Base-by-base conservation (phyloP, 2,113 vertebrate genomes). In the Corydoras sp. region DNA sequence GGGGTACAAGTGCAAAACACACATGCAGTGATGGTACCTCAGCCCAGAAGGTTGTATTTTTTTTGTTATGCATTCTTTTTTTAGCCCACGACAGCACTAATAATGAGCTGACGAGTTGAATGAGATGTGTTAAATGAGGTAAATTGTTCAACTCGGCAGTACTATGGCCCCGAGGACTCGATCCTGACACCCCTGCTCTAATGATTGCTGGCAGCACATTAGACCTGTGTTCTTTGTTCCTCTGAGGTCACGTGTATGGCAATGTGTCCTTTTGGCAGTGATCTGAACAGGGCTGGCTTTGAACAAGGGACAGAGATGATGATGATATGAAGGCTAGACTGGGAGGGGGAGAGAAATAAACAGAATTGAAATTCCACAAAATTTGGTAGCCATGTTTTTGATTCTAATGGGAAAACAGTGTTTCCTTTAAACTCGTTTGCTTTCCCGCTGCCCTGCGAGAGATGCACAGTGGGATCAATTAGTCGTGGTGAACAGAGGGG, bases 391-490 rank as follows among this genome's bases (percentile, higher is more conserved):
- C 68, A 32, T 12, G 18, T 49, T 50, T 62, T 15, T n/a, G 10
- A 31, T 30, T 59, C 9, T 15, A 30, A 30, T 66, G 32, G 10
- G 24, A 29, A 50, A 58, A n/a, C 15, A 49, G 18, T 13, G 30
- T 14, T 54, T 64, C 31, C 18, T 62, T 65, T 72, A 59, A 75
- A 48, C 53, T n/a, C 49, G 13, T 49, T 72, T 65, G 69, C 68
- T 68, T 74, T 66, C 48, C 51, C 12, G 65, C 53, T 61, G 58
- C 69, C 63, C 69, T 61, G 31, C 29, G 48, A 59, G 64, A 71
- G 50, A 79, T 80, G 59, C 81, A 62, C 79, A 68, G 55, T 68
- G 81, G 81, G 81, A 83, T 83, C 81, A 83, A 83, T 83, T 83
- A 83, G 76, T 63, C n/a, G 9, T 68, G 68, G 69, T 63, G 60